Percentiles rank a stretch among this genome's conserved stretches.
Conservation (phyloP, 2,113 vertebrate genomes). For the Actenoides lindsayi region DNA sequence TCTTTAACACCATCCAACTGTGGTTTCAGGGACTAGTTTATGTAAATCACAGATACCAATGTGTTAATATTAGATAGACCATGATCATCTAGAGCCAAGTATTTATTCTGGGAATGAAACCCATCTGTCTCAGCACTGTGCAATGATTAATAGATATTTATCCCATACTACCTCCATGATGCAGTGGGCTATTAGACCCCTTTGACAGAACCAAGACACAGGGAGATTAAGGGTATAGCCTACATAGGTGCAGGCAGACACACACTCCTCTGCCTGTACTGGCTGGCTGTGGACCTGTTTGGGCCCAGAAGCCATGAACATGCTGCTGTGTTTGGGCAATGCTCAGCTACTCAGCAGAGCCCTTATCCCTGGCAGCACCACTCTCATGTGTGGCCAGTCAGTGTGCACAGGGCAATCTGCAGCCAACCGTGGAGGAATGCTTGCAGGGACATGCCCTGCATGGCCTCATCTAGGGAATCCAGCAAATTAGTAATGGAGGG, state of each 20-base stretch:
- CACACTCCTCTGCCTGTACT: not conserved
- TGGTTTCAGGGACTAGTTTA: not conserved
- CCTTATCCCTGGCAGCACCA: not conserved
- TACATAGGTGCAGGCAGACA: not conserved
- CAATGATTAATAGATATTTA: slow-evolving; percentile 45
- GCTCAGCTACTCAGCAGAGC: not conserved
- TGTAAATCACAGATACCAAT: not conserved
- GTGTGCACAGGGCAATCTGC: accelerated
- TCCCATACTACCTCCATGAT: slow-evolving; percentile 17
- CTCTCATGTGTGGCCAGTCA: not conserved
- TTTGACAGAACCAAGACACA: slow-evolving; percentile 11
- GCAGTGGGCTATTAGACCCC: slow-evolving; percentile 50
- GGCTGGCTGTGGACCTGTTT: not conserved
- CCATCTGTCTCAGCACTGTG: slow-evolving; percentile 13
- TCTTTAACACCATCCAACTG: not conserved
- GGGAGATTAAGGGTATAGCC: slow-evolving; percentile 21
- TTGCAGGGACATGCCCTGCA: not conserved
- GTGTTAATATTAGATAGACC: not conserved
- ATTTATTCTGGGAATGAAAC: slow-evolving; percentile 4
- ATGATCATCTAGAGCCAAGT: too few species aligned
- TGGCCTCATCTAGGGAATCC: not conserved
- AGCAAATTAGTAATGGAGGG: not conserved
- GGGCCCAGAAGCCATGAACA: not conserved
- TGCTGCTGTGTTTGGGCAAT: not conserved
- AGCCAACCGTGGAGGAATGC: accelerated